These are phyloP conservation scores for Anoncus sp. DNA, from an alignment of 2,888 invertebrate genomes.

Conservation along the genomic window DNA sequence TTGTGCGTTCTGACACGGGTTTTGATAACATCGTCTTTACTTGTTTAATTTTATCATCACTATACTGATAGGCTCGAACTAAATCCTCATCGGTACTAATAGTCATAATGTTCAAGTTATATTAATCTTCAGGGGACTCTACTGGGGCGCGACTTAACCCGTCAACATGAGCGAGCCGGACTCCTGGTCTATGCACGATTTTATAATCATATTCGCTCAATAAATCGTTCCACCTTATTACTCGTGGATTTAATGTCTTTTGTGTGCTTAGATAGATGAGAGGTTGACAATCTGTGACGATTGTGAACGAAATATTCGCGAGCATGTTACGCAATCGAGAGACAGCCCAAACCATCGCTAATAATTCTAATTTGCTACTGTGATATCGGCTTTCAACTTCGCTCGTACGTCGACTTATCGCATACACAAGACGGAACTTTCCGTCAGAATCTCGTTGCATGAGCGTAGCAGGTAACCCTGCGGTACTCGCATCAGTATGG, in stretches of 20 bases:
- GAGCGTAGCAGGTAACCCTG: conserved; percentile 1
- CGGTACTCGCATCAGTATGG: conserved; percentile 43
- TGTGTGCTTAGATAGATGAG: not conserved
- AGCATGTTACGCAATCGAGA: conserved; percentile 18
- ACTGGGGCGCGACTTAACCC: conserved; percentile 61
- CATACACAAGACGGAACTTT: conserved; percentile 65
- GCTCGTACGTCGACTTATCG: conserved; percentile 67
- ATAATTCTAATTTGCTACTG: conserved; percentile 59
- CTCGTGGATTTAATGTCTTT: conserved; percentile 2
- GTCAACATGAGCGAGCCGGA: conserved; percentile 59
- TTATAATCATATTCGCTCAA: too few relatives aligned
- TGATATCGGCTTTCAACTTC: conserved; percentile 67
- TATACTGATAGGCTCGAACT: not conserved
- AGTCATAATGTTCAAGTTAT: conserved; percentile 8
- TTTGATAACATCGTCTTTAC: conserved; percentile 6
- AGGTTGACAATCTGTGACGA: not conserved
- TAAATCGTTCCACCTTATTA: conserved; percentile 5
- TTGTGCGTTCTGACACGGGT: not conserved
- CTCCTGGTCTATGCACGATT: conserved; percentile 60
- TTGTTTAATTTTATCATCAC: not conserved
- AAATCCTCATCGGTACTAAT: conserved; percentile 6
- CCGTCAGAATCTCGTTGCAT: conserved; percentile 61
- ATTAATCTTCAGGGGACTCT: not conserved
- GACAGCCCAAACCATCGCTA: too few relatives aligned
- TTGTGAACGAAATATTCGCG: not conserved